Evolutionary conservation across 2,888 invertebrate genomes (phyloP).

Genomic region (Polietes domitor): DNA sequence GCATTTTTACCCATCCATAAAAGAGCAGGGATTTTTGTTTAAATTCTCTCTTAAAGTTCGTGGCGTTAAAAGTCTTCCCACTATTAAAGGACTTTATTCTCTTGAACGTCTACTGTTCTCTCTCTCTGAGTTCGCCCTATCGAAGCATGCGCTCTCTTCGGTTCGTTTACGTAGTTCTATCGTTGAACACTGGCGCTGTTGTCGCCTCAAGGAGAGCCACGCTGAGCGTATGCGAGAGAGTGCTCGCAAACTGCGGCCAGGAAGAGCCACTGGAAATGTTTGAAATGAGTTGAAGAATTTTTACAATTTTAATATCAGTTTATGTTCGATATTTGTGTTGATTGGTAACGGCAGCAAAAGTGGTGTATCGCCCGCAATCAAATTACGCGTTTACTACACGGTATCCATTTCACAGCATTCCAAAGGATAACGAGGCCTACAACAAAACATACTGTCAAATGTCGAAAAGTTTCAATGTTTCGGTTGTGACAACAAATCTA

Average conservation of each 20-base stretch:
- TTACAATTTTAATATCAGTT: slow-evolving; percentile 78
- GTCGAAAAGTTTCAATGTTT: slow-evolving; percentile 31
- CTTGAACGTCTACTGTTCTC: not conserved
- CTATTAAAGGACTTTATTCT: slow-evolving; percentile 34
- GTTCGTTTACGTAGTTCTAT: not conserved
- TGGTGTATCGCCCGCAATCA: slow-evolving; percentile 10
- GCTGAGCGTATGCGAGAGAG: not conserved
- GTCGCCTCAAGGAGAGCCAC: not conserved
- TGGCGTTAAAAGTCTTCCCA: slow-evolving; percentile 56
- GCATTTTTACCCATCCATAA: not conserved
- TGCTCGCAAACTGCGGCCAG: not conserved
- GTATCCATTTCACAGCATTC: slow-evolving; percentile 9
- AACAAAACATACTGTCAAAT: slow-evolving; percentile 15
- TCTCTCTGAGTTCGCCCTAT: not conserved
- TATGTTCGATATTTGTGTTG: slow-evolving; percentile 81
- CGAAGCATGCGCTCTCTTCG: slow-evolving; percentile 21
- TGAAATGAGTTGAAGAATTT: slow-evolving; percentile 52
- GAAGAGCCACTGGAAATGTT: slow-evolving; percentile 24
- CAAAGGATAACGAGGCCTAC: slow-evolving; percentile 1
- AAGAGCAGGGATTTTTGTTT: not conserved
- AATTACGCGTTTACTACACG: slow-evolving; percentile 41
- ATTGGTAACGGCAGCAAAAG: slow-evolving; percentile 77
- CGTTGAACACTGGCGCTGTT: slow-evolving; percentile 52
- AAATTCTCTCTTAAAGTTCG: not conserved
- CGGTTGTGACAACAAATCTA: slow-evolving; percentile 5